Evolutionary conservation across 2,113 vertebrate genomes (phyloP), one percentile per base, ranked within the genome.

Genomic region (Mugil cephalus): DNA sequence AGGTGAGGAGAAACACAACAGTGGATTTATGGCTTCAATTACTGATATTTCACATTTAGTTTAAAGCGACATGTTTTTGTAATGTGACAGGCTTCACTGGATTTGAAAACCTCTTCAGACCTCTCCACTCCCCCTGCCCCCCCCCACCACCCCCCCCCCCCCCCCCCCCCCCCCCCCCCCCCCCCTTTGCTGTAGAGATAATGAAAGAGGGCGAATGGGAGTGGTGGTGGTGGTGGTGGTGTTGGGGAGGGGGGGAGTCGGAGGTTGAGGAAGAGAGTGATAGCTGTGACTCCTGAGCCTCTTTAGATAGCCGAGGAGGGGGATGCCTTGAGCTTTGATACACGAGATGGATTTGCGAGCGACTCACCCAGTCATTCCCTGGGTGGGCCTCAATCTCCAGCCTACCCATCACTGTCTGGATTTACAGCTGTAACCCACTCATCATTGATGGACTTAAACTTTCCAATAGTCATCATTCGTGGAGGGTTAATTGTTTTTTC

Each of bases 41-140:
- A 96, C 95, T 95, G 93, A 95, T 95, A 96, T 96, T 96, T 96
- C 95, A 96, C 95, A 94, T 96, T 95, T 94, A 93, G 93, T 97
- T 96, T 96, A 95, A 96, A 96, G 95, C 96, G 94, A 95, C 95
- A 94, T 95, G 95, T 95, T 96, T 96, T 95, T 96, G 66, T 95
- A 95, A 95, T 95, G 94, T 96, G 96, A 96, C 96, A 96, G 95
- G 95, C 94, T 95, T 94, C 93, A 91, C 90, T 91, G 94, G 92
- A 93, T 94, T 93, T 93, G 92, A 95, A 91, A 94, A 92, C 88
- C 94, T 95, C 93, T 94, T 95, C 91, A 94, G 93, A 93, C 92
- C 91, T 92, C 93, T 93, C 88, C 85, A 83, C 82, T 85, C 70
- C 69, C 50, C 69, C 85, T 77, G 58, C 80, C 67, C 61, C 56